Base-by-base conservation (phyloP, 1,140 invertebrate species). In the Dinothrombium tinctorium region DNA sequence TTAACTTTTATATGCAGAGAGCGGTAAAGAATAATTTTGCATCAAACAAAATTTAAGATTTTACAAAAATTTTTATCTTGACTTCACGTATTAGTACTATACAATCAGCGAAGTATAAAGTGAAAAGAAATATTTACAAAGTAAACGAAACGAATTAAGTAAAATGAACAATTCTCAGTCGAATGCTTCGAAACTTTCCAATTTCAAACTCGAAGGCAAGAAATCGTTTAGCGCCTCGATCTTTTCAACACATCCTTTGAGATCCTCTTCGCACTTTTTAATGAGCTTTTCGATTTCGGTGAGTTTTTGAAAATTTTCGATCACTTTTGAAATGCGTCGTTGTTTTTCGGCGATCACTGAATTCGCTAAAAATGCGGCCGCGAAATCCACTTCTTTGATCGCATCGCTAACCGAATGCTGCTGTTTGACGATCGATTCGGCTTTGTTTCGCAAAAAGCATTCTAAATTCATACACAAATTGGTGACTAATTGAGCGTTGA, bases 131-230 rank as follows among this genome's bases (percentile, higher is more conserved):
- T n/a, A n/a, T n/a, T n/a, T n/a, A n/a, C n/a, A n/a, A n/a, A n/a
- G n/a, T n/a, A n/a, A n/a, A n/a, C n/a, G n/a, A n/a, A n/a, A n/a
- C n/a, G n/a, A n/a, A n/a, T n/a, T n/a, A n/a, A n/a, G n/a, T n/a
- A n/a, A n/a, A n/a, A n/a, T n/a, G n/a, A n/a, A n/a, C n/a, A n/a
- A n/a, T n/a, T n/a, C n/a, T n/a, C n/a, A n/a, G n/a, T n/a, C n/a
- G n/a, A n/a, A n/a, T n/a, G n/a, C n/a, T n/a, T n/a, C n/a, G 29
- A 45, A 42, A 19, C 12, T 15, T 28, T 45, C 43, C 24, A 45
- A 37, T 12, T 28, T n/a, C 12, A 41, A 21, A 11, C 12, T 12
- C 29, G 41, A 19, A 0, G 43, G 43, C n/a, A 45, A 29, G n/a
- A 23, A 15, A 9, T 33, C 20, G 41, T 45, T 45, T 6, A 45